Evolutionary conservation across 2,113 vertebrate species (phyloP).

Genomic region (Irena cyanogastra): DNA sequence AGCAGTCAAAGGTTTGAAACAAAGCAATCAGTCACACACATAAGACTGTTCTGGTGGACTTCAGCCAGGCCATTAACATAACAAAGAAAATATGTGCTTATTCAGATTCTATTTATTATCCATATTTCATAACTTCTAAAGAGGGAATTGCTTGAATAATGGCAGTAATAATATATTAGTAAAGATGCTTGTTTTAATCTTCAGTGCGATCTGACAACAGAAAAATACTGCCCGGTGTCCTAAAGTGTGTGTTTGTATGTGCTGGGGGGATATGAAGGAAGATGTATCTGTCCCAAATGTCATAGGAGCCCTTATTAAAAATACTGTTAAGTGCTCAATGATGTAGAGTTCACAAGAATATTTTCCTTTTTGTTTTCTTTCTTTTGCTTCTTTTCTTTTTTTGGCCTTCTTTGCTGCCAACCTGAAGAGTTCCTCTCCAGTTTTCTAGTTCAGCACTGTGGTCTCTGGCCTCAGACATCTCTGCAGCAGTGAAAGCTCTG

Average conservation of each 20-base stretch:
- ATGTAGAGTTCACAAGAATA: background rate
- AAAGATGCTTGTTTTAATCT: background rate
- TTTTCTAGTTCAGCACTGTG: background rate
- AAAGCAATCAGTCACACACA: background rate
- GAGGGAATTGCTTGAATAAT: background rate
- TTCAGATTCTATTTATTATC: background rate
- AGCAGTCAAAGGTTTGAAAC: background rate
- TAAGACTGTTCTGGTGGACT: background rate
- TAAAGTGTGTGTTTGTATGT: background rate
- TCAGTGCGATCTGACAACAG: background rate
- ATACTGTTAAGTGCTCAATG: background rate
- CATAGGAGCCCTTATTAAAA: background rate
- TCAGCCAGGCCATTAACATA: slow-evolving; percentile 34
- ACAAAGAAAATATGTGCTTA: slow-evolving; percentile 44
- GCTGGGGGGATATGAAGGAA: background rate
- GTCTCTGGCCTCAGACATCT: background rate
- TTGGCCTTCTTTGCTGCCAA: background rate
- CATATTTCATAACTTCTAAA: slow-evolving; percentile 26
- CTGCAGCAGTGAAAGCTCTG: background rate
- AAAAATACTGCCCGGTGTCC: background rate
- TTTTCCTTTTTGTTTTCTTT: background rate
- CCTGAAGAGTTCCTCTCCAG: background rate
- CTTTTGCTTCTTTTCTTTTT: background rate
- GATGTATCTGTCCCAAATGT: background rate
- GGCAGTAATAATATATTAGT: background rate